Conservation (phyloP, 2,797 vertebrate genomes). For the Xenentodon cancila region DNA sequence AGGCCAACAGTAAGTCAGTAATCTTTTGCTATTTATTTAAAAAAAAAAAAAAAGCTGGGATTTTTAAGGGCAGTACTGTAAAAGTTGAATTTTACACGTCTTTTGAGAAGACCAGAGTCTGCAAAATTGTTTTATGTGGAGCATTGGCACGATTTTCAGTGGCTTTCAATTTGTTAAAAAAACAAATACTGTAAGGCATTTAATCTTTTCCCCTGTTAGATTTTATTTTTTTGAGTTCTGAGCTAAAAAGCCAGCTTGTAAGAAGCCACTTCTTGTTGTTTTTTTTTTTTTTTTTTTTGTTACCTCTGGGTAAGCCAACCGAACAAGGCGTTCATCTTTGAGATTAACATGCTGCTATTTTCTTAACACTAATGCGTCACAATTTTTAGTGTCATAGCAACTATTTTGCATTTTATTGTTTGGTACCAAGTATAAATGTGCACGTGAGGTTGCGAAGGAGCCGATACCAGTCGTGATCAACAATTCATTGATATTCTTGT, state of each 20-base stretch:
- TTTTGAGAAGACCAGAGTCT: neutral
- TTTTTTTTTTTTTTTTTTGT: neutral
- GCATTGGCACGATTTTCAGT: constrained; percentile 9
- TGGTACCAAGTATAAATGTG: constrained; percentile 59
- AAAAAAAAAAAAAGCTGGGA: neutral
- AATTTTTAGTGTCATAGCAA: constrained; percentile 22
- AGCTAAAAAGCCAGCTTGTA: constrained; percentile 5
- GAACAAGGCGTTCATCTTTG: constrained; percentile 29
- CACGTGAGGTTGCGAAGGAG: constrained; percentile 42
- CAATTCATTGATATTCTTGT: constrained; percentile 44
- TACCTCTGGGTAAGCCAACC: constrained; percentile 22
- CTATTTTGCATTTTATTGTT: constrained; percentile 24
- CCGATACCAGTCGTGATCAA: constrained; percentile 34
- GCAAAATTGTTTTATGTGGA: neutral
- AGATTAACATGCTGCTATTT: constrained; percentile 66
- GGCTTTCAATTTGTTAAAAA: constrained; percentile 33
- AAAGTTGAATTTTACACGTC: constrained; percentile 12
- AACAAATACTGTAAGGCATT: constrained; percentile 30
- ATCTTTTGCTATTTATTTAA: constrained; percentile 13
- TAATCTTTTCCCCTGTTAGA: neutral
- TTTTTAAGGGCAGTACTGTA: constrained; percentile 13
- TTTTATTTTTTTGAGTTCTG: constrained; percentile 21
- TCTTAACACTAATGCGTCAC: constrained; percentile 45
- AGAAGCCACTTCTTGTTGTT: constrained; percentile 2
- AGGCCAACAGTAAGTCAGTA: constrained; percentile 35